These are phyloP conservation scores for Nannospalax galili DNA, from an alignment of 2,113 vertebrate genomes.

Conservation along the genomic window DNA sequence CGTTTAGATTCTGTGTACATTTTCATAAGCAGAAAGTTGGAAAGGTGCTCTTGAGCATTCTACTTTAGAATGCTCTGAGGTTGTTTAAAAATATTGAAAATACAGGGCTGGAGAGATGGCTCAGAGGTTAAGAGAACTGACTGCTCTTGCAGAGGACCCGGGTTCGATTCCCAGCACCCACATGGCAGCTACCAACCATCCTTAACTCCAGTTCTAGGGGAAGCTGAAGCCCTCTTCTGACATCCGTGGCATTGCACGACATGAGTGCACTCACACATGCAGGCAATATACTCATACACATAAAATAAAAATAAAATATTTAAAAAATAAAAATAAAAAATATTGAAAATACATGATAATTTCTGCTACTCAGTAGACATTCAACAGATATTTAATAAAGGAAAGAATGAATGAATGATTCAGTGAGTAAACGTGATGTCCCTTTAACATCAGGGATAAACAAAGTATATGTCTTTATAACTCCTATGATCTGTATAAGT, in stretches of 20 bases:
- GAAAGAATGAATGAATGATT: not conserved
- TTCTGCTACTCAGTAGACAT: not conserved
- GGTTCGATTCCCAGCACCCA: too few relatives aligned
- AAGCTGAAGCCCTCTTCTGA: too few relatives aligned
- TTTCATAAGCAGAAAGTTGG: not conserved
- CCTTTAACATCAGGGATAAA: not conserved
- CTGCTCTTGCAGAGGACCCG: too few relatives aligned
- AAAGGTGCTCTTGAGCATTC: slow-evolving; percentile 17
- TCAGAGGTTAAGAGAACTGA: too few relatives aligned
- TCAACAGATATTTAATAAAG: not conserved
- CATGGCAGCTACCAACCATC: too few relatives aligned
- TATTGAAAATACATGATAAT: not conserved
- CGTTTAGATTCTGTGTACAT: slow-evolving; percentile 5
- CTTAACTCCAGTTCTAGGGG: too few relatives aligned
- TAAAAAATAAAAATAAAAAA: too few relatives aligned
- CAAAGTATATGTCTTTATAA: not conserved
- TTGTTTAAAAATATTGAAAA: not conserved
- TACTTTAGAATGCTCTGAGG: slow-evolving; percentile 35
- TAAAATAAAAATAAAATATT: too few relatives aligned
- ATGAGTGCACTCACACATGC: too few relatives aligned
- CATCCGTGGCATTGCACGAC: too few relatives aligned
- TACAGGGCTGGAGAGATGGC: too few relatives aligned
- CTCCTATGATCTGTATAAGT: not conserved
- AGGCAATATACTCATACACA: too few relatives aligned
- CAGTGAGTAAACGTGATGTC: not conserved